Conservation (phyloP, 2,888 invertebrate genomes). For the Ceratothoa steindachneri region DNA sequence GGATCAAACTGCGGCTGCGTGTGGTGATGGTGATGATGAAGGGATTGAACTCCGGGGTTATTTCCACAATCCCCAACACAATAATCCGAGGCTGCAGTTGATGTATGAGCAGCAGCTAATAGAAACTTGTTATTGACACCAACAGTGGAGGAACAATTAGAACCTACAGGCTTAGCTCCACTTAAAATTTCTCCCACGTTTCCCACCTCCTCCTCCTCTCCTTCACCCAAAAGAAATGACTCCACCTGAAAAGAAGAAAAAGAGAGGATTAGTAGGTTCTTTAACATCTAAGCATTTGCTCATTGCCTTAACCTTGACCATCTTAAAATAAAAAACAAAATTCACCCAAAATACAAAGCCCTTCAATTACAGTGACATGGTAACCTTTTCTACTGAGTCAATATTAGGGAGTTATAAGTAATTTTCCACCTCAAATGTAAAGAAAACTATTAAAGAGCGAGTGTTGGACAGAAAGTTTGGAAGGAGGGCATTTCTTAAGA, state of each 20-base stretch:
- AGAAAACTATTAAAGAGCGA: too few species aligned
- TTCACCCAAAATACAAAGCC: too few species aligned
- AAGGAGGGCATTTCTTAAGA: too few species aligned
- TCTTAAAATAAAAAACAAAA: too few species aligned
- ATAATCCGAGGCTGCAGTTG: slow-evolving; percentile 31
- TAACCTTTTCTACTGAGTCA: too few species aligned
- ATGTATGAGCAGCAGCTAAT: slow-evolving; percentile 59
- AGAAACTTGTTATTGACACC: slow-evolving; percentile 61
- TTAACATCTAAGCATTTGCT: too few species aligned
- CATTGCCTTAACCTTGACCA: too few species aligned
- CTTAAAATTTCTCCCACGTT: slow-evolving; percentile 57
- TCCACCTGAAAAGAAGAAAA: slow-evolving; percentile 66
- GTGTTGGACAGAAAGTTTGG: too few species aligned
- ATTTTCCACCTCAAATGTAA: too few species aligned
- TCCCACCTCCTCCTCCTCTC: slow-evolving; percentile 55
- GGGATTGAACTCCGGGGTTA: slow-evolving; percentile 31
- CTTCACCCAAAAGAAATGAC: slow-evolving; percentile 66
- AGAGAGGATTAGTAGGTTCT: too few species aligned
- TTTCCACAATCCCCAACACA: slow-evolving; percentile 20
- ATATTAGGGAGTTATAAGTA: too few species aligned
- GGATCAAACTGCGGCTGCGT: slow-evolving; percentile 48
- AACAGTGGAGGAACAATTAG: slow-evolving; percentile 57
- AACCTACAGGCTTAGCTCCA: neutral
- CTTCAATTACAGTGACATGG: too few species aligned
- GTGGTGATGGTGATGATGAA: slow-evolving; percentile 33